A percentile compares a stretch with the other conserved stretches of the same genome.
These are phyloP conservation scores for Gallinago paraguaiae DNA, from an alignment of 2,113 vertebrate genomes.

Conservation along the genomic window DNA sequence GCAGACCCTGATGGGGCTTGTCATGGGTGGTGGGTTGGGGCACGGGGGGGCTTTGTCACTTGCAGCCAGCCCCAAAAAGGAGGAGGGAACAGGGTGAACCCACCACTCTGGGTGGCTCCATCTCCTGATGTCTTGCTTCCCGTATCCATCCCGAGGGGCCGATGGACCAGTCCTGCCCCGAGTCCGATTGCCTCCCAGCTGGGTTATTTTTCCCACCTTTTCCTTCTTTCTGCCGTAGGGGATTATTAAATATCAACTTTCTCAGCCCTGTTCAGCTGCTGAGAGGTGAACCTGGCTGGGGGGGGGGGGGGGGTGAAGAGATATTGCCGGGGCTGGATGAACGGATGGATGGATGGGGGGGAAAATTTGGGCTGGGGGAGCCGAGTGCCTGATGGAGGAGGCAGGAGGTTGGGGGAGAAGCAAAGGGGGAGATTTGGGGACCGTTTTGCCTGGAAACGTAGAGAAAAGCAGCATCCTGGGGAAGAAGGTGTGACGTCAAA, in stretches of 20 bases:
- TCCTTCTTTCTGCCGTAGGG: neutral
- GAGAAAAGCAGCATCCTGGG: conserved; percentile 11
- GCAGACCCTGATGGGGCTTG: neutral
- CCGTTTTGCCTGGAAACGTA: neutral
- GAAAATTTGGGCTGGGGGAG: neutral
- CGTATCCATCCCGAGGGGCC: fast-evolving
- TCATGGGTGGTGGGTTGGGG: fast-evolving
- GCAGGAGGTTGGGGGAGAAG: neutral
- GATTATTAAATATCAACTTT: neutral
- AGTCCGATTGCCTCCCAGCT: fast-evolving
- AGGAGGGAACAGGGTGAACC: neutral
- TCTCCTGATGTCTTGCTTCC: neutral
- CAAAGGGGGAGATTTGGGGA: neutral
- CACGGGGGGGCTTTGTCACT: neutral
- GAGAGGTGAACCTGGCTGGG: neutral
- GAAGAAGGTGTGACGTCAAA: conserved; percentile 58
- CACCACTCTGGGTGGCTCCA: fast-evolving
- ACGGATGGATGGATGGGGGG: too few species aligned
- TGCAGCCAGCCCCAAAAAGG: neutral
- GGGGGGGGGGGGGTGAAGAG: neutral
- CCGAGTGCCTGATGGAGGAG: neutral
- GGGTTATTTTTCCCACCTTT: neutral
- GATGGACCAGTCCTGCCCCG: fast-evolving
- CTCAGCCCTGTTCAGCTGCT: neutral
- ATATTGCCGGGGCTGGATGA: fast-evolving